Conservation (phyloP, 2,113 vertebrate genomes). For the Montifringilla adamsi region DNA sequence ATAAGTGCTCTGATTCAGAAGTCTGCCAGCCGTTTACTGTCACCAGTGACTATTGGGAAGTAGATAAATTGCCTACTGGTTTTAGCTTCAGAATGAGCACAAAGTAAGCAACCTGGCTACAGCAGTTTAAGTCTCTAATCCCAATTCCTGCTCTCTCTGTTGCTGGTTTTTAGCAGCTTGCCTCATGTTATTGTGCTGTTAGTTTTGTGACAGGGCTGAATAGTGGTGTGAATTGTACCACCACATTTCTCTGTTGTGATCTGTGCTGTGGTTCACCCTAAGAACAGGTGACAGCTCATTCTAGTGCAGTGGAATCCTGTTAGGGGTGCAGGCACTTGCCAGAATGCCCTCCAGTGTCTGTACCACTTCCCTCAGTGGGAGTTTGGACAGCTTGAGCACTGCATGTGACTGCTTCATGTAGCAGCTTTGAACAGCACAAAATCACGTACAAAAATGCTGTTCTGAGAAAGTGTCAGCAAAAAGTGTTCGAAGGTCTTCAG, state of each 20-base stretch:
- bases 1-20: background rate
- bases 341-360: background rate
- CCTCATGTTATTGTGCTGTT: background rate
- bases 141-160: background rate
- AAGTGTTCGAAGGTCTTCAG: background rate
- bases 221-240: rapidly evolving
- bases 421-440: background rate
- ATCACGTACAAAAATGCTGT: background rate
- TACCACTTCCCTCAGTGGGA: background rate
- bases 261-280: background rate
- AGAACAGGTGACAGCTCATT: background rate
- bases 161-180: background rate
- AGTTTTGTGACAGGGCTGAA: background rate
- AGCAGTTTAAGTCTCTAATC: background rate
- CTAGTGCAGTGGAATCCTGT: background rate
- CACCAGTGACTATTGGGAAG: background rate
- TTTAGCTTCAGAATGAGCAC: background rate
- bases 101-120: background rate
- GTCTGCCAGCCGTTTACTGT: background rate
- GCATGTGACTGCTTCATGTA: rapidly evolving
- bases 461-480: background rate
- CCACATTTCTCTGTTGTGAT: background rate
- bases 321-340: background rate
- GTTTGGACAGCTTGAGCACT: background rate
- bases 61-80: background rate